Conservation (phyloP, 2,888 invertebrate species). For the Cryptocephalus primarius region DNA sequence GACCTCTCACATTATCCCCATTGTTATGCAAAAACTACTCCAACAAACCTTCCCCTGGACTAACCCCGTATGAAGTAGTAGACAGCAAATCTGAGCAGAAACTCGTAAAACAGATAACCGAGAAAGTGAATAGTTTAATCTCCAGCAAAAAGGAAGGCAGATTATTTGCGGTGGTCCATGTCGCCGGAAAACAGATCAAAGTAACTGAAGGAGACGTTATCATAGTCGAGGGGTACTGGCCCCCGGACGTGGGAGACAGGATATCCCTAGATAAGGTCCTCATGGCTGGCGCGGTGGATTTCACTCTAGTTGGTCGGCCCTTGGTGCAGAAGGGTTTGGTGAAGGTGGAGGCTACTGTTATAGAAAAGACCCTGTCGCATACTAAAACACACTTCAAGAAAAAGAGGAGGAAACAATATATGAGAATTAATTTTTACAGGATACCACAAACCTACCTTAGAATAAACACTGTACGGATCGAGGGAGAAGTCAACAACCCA, state of each 20-base stretch:
- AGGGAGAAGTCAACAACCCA: slow-evolving; percentile 31
- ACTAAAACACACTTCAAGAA: slow-evolving; percentile 68
- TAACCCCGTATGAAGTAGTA: slow-evolving; percentile 28
- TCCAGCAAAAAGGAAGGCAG: slow-evolving; percentile 45
- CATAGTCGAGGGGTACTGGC: slow-evolving; percentile 74
- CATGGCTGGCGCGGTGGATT: slow-evolving; percentile 66
- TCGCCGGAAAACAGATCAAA: slow-evolving; percentile 76
- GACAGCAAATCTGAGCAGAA: slow-evolving; percentile 23
- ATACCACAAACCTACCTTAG: slow-evolving; percentile 62
- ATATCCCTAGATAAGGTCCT: slow-evolving; percentile 76
- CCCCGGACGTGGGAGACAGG: slow-evolving; percentile 68
- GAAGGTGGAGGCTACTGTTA: slow-evolving; percentile 66
- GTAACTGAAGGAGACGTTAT: slow-evolving; percentile 78
- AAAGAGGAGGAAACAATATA: slow-evolving; percentile 66
- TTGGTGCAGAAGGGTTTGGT: slow-evolving; percentile 63
- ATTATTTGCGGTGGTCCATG: slow-evolving; percentile 71
- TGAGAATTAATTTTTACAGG: slow-evolving; percentile 60
- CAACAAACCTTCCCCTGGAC: too few species aligned
- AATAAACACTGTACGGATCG: slow-evolving; percentile 61
- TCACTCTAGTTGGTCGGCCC: slow-evolving; percentile 72
- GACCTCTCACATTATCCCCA: too few species aligned
- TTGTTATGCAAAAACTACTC: too few species aligned
- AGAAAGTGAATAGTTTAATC: slow-evolving; percentile 53
- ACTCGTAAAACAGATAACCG: slow-evolving; percentile 41
- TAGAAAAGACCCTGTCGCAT: slow-evolving; percentile 74